Conservation (phyloP, 2,113 vertebrate genomes). For the Puntigrus tetrazona region DNA sequence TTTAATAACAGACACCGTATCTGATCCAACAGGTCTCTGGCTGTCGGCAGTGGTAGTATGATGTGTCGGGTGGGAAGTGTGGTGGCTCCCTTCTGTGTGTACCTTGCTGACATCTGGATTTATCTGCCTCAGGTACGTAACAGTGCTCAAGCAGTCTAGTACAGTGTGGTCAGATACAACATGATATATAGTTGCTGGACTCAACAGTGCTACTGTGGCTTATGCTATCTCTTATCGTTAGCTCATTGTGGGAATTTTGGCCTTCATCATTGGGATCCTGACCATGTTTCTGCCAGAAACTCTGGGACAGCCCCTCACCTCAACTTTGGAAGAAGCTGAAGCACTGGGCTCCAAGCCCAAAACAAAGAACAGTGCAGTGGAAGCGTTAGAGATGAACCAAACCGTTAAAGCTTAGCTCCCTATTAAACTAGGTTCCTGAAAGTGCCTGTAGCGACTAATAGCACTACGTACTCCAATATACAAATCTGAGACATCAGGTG, state of each 20-base stretch:
- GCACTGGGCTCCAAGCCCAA: constrained; percentile 68
- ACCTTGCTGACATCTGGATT: constrained; percentile 83
- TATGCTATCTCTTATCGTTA: constrained; percentile 62
- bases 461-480: neutral
- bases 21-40: constrained; percentile 77
- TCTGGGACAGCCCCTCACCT: constrained; percentile 80
- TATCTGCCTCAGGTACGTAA: constrained; percentile 84
- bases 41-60: constrained; percentile 90
- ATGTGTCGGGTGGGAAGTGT: constrained; percentile 88
- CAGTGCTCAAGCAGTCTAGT: neutral
- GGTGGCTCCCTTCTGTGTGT: constrained; percentile 84
- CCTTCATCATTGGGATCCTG: constrained; percentile 83
- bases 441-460: neutral
- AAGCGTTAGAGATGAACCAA: constrained; percentile 70
- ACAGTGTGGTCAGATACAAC: neutral
- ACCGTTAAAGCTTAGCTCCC: constrained; percentile 51
- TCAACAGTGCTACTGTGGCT: neutral
- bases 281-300: constrained; percentile 88
- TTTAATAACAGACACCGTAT: neutral
- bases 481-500: neutral
- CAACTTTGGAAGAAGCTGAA: constrained; percentile 83
- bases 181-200: neutral
- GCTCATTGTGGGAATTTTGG: constrained; percentile 86
- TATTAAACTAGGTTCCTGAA: neutral
- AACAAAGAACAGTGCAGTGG: constrained; percentile 57